Evolutionary conservation across 2,113 vertebrate genomes (phyloP), one percentile per base, ranked within the genome.

Genomic region (Chitala chitala): DNA sequence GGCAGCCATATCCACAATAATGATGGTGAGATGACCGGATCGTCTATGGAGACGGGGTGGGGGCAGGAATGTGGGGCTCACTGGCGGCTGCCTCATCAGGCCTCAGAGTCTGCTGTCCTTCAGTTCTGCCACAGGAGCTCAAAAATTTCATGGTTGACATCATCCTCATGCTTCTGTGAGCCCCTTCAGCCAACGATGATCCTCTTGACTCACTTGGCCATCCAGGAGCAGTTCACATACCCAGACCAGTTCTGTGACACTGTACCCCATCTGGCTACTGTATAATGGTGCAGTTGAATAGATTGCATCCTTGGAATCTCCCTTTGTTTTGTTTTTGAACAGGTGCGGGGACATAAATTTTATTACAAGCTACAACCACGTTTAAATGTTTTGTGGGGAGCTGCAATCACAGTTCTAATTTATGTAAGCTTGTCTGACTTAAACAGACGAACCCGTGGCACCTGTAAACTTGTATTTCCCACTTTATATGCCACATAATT

Each of bases 91-190:
- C 55, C 73, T 55, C 29, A 54, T 53, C 22, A 64, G 50, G 69
- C 54, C 74, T 71, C 65, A 63, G 3, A 76, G 75, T 79, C 78
- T 77, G 71, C 72, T 80, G 75, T 75, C 78, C 78, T 76, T 75
- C 76, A 76, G 73, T 77, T 46, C 61, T 66, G 76, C 79, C 80
- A 83, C 86, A 82, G 82, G 84, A 84, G 84, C 82, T 10, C 80
- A 84, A 74, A 77, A 78, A 86, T 89, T 90, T 91, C 86, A 89
- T 83, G 89, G 85, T 91, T 91, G 89, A 91, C 90, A 89, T 90
- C 89, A 88, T 87, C 80, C 85, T 89, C 82, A 85, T 84, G 86
- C 86, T 84, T 87, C 77, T 82, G 85, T 83, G 87, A 87, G 83
- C 83, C 81, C 83, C 84, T 87, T 89, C 85, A 83, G 84, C 87